Evolutionary conservation across 2,113 vertebrate species (phyloP).

Genomic region (Spea bombifrons): DNA sequence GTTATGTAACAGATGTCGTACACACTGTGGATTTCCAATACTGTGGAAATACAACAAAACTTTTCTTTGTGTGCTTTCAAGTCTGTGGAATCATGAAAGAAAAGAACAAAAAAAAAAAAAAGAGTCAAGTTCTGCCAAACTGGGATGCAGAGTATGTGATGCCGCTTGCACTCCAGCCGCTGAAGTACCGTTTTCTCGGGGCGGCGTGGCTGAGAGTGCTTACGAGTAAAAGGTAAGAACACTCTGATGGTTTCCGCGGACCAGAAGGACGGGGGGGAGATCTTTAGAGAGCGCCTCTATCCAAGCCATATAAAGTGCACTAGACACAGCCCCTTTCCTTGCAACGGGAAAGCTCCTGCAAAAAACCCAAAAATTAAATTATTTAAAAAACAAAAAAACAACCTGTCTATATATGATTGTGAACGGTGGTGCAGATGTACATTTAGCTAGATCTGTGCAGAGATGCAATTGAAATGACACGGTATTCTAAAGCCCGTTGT

Average conservation of each 20-base stretch:
- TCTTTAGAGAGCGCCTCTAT: constrained; percentile 89
- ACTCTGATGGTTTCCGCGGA: constrained; percentile 97
- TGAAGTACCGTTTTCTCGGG: constrained; percentile 62
- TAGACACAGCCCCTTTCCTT: constrained; percentile 89
- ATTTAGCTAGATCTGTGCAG: neutral
- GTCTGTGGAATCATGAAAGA: constrained; percentile 69
- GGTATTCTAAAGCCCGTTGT: no score
- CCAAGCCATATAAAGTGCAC: constrained; percentile 96
- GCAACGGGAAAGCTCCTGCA: constrained; percentile 92
- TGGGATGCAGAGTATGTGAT: constrained; percentile 56
- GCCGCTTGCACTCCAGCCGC: constrained; percentile 58
- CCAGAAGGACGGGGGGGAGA: constrained; percentile 88
- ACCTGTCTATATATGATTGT: neutral
- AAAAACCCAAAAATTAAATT: constrained; percentile 26
- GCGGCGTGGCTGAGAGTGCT: constrained; percentile 50
- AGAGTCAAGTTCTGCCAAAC: constrained; percentile 68
- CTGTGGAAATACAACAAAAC: constrained; percentile 61
- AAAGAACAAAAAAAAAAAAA: constrained; percentile 67
- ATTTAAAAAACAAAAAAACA: neutral
- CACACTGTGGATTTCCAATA: constrained; percentile 64
- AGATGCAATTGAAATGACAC: no score
- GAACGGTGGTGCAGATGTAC: neutral
- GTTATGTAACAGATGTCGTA: constrained; percentile 65
- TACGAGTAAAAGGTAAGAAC: constrained; percentile 99
- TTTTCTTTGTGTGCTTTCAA: constrained; percentile 75